Percentiles rank a stretch among this genome's conserved stretches.
These are phyloP conservation scores for Athrips mouffetella DNA, from an alignment of 2,888 invertebrate genomes.

Conservation along the genomic window DNA sequence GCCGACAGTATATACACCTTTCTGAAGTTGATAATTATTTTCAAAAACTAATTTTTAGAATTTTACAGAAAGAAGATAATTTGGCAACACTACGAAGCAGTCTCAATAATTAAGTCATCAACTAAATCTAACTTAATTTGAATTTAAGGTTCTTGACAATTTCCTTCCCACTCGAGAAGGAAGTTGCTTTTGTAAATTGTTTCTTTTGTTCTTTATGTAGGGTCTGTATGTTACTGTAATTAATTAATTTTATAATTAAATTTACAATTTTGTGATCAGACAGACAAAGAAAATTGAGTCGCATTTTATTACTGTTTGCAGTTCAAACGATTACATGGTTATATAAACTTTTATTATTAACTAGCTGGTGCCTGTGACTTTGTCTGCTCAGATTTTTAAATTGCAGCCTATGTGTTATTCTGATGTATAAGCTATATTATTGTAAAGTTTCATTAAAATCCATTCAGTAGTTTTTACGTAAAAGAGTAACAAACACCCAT, in stretches of 20 bases:
- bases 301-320: too few species aligned
- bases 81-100: slow-evolving; percentile 3
- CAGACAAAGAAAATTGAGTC: neutral
- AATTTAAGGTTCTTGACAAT: slow-evolving; percentile 30
- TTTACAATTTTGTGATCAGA: neutral
- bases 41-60: neutral
- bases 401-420: too few species aligned
- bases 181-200: neutral
- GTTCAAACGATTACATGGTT: too few species aligned
- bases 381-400: too few species aligned
- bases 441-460: too few species aligned
- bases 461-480: too few species aligned
- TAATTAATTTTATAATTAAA: neutral
- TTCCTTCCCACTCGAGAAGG: slow-evolving; percentile 6
- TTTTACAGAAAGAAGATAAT: neutral
- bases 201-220: neutral
- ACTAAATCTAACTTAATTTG: slow-evolving; percentile 39
- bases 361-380: too few species aligned
- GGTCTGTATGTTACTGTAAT: neutral
- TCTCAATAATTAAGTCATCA: slow-evolving; percentile 38
- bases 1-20: too few species aligned
- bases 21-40: neutral
- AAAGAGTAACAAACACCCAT: too few species aligned
- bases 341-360: too few species aligned
- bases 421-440: too few species aligned